A percentile compares a stretch with the other conserved stretches of the same genome.
Conservation (phyloP, 2,888 invertebrate genomes). For the Tenthredo scrophulariae region DNA sequence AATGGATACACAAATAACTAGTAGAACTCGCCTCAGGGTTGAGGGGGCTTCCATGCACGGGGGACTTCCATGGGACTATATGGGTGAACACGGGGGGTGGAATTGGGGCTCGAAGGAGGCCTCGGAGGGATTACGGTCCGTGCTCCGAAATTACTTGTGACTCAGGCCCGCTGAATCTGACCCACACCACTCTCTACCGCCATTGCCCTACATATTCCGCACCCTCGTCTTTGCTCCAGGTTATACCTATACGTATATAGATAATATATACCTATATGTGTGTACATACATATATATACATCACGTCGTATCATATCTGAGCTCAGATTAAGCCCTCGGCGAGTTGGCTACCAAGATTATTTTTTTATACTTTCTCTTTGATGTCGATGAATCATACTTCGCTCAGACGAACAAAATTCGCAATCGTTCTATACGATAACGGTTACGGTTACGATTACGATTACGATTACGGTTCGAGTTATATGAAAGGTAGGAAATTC, state of each 20-base stretch:
- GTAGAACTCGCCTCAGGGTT: slow-evolving; percentile 46
- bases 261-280: background rate
- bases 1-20: slow-evolving; percentile 55
- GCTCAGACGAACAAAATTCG: slow-evolving; percentile 4
- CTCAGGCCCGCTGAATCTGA: slow-evolving; percentile 52
- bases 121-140: slow-evolving; percentile 54
- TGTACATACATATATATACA: background rate
- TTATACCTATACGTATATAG: background rate
- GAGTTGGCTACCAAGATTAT: slow-evolving; percentile 29
- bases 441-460: slow-evolving; percentile 32
- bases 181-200: slow-evolving; percentile 31
- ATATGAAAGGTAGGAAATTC: background rate
- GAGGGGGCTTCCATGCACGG: slow-evolving; percentile 21
- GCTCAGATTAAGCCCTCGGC: slow-evolving; percentile 47
- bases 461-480: slow-evolving; percentile 34
- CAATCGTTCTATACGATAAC: slow-evolving; percentile 34
- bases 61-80: slow-evolving; percentile 42
- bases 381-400: slow-evolving; percentile 32
- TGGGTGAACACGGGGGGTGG: slow-evolving; percentile 38
- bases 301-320: slow-evolving; percentile 43
- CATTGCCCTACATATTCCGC: slow-evolving; percentile 50
- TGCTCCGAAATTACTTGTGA: slow-evolving; percentile 54
- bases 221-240: slow-evolving; percentile 43
- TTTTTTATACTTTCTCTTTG: slow-evolving; percentile 30
- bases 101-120: slow-evolving; percentile 50